These are phyloP conservation scores for Drosophila bocki DNA, from an alignment of 1,140 invertebrate genomes.

Conservation along the genomic window DNA sequence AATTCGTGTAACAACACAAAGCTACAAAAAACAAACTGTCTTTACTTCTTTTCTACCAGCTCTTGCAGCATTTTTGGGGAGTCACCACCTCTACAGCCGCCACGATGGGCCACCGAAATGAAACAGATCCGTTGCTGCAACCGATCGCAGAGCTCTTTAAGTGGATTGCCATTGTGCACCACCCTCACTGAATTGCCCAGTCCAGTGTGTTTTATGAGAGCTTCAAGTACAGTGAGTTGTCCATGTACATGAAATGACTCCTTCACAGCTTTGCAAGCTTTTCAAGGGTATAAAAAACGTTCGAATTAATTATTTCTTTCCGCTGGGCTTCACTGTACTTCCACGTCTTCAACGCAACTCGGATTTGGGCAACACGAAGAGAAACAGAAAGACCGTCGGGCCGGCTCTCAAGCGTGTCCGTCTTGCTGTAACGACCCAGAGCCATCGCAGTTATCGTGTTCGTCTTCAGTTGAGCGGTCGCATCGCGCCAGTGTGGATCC, in stretches of 20 bases:
- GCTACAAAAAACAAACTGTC: constrained; percentile 46
- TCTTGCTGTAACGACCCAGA: constrained; percentile 70
- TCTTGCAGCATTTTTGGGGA: constrained; percentile 16
- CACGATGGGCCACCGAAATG: constrained; percentile 8
- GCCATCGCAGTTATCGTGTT: constrained; percentile 49
- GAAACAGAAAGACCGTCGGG: constrained; percentile 48
- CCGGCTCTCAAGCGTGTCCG: constrained; percentile 67
- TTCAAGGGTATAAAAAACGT: too few species aligned
- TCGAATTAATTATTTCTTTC: too few species aligned
- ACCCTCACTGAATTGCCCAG: constrained; percentile 13
- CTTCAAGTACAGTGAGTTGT: constrained; percentile 10
- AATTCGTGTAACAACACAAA: constrained; percentile 82
- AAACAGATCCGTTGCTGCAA: constrained; percentile 20
- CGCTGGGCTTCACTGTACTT: constrained; percentile 29
- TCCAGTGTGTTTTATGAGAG: constrained; percentile 8
- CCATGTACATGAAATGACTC: not conserved
- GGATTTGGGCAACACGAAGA: constrained; percentile 57
- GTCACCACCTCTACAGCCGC: not conserved
- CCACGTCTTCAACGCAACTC: constrained; percentile 49
- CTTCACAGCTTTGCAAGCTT: too few species aligned
- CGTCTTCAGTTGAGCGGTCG: constrained; percentile 75
- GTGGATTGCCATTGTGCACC: constrained; percentile 29
- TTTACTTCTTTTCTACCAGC: constrained; percentile 9
- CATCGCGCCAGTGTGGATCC: constrained; percentile 53
- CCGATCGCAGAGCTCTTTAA: constrained; percentile 20